Base-by-base conservation (phyloP, 2,888 invertebrate genomes). In the Napeogenes inachia region DNA sequence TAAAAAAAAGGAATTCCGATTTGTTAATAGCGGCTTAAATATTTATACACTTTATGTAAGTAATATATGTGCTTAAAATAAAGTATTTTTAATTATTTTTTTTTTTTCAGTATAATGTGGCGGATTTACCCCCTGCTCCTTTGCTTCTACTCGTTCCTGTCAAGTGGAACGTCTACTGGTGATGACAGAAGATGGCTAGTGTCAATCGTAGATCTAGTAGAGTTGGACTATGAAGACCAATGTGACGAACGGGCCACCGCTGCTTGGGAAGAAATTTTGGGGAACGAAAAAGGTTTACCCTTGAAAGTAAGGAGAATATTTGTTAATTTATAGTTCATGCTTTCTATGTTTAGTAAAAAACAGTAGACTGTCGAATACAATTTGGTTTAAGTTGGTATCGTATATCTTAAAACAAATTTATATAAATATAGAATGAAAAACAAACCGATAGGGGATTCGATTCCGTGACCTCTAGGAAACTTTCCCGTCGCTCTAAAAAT, bases 161-260 rank as follows among this genome's bases (percentile, higher is more conserved):
- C 83, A 57, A 83, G 82, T 59, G 88, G 87, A 1, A 82, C 80
- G 0, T 80, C 86, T 0, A 86, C 83, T 30, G 82, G 79, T 21
- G 85, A 87, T 53, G 87, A 88, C 61, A 77, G 80, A 58, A 73
- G 79, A 71, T 85, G 84, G 82, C 77, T 89, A 47, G 77, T 80
- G 5, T 82, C 87, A 0, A 71, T 91, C 10, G 75, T 91, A 12
- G 86, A 89, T 13, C 71, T 91, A 13, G 83, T 91, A 10, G 91
- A 91, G 66, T 62, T 90, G 69, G 91, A 91, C 56, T 89, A 91
- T 59, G 86, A 86, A 56, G 91, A 91, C 62, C 81, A 83, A 45
- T 91, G 91, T 64, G 84, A 82, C 47, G 78, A 81, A 60, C 75
- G 82, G 50, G 88, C 90, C 1, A 75, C 73, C 8, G 88, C 90